Base-by-base conservation (phyloP, 2,113 vertebrate species). In the Cyprinodon tularosa region DNA sequence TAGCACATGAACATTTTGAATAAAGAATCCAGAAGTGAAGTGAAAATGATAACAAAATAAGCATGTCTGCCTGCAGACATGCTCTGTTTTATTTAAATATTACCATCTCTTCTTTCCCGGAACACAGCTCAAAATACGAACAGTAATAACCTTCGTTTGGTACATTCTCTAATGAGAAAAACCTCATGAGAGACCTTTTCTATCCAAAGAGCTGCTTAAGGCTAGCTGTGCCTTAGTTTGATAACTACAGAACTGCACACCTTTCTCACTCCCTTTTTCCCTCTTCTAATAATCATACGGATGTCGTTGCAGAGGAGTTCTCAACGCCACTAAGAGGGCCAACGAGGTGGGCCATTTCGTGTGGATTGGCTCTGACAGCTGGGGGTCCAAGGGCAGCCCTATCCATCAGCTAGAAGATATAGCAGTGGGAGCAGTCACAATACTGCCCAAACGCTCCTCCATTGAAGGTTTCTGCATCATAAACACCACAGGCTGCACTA, bases 311-410 rank as follows among this genome's bases (percentile, higher is more conserved):
- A 98, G 97, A 87, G 96, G 97, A 68, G 91, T 98, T 86, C 96
- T 98, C 65, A 96, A 96, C 20, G 96, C 97, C 2, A 96, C 96
- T 66, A 98, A 97, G 92, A 94, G 96, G 88, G 96, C 96, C 2
- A 96, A 96, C 81, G 94, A 96, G 87, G 94, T 96, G 29, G 97
- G 96, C 0, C 96, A 98, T 81, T 98, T 98, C 91, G 94, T 97
- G 0, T 98, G 97, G 97, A 96, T 98, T 77, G 97, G 96, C 81
- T 98, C 97, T 0, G 97, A 98, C 94, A 98, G 95, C 22, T 98
- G 97, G 97, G 97, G 97, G 72, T 95, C 96, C 86, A 98, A 98
- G 91, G 84, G 94, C 76, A 94, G 93, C 82, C 95, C 96, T 0
- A 84, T 98, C 39, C 90, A 95, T 71, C 95, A 96, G 79, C 94